Base-by-base conservation (phyloP, 2,888 invertebrate genomes). In the Chydorus sphaericus region DNA sequence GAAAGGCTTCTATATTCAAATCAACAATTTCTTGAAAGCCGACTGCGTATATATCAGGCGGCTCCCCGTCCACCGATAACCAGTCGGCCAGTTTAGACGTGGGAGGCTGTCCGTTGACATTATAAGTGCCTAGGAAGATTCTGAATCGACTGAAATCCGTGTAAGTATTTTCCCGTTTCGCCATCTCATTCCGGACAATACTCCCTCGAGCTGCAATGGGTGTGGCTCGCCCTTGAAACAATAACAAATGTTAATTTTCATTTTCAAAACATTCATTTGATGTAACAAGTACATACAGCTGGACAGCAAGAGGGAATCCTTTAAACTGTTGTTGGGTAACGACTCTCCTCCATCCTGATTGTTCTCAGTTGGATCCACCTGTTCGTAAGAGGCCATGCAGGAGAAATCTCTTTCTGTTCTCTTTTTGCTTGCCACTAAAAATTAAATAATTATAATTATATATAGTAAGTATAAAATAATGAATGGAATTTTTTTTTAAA, bases 1-100 rank as follows among this genome's bases (percentile, higher is more conserved):
- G 77, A 71, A 92, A 93, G 18, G 94, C 92, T 71, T 96, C 94
- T 68, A 93, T 91, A 59, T 92, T 92, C 39, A 96, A 76, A 72
- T 98, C 97, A 61, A n/a, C n/a, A 61, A 98, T 75, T 71, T 98
- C 98, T 73, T 98, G 98, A 68, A 98, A 89, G 4, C 94, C 98
- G 61, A 98, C 76, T 8, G 92, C 96, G 74, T 96, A 96, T 58
- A 98, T 80, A 70, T 98, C 96, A 10, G 94, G 94, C 14, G 93
- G 87, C 59, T 85, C 81, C 49, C 80, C 75, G 63, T 88, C 86
- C 38, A 64, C 65, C 61, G 81, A 76, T 55, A 96, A 71, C 94
- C 94, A 96, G 33, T 83, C 78, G 52, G 79, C 77, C 11, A 91
- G 70, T 4, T 80, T 75, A 59, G 81, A 77, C 20, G 79, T 79